Evolutionary conservation across 1,140 invertebrate genomes (phyloP), one percentile per base, ranked within the genome.

Genomic region (Oedothorax gibbosus): DNA sequence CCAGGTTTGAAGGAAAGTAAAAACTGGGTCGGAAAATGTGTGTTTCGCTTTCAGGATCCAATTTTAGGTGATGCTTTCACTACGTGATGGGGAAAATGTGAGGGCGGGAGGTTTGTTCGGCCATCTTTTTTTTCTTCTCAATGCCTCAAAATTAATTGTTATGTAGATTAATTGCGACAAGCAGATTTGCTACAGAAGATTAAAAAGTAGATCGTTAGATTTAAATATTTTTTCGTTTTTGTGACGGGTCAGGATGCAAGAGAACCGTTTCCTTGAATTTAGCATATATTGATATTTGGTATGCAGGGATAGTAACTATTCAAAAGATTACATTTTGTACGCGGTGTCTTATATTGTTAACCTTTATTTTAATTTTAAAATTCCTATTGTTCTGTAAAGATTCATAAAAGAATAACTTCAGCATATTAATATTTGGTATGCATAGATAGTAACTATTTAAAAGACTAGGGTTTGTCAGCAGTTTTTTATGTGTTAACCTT

Each of bases 1-100:
- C 7, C 8, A 56, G 12, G 72, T 77, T 35, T 10, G 65, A 62
- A 81, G 78, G 78, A 81, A 81, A 81, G 78, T 81, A 81, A 81
- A 81, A 81, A 81, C 60, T 60, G 53, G 78, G 78, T 81, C 14
- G 21, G 18, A 14, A 49, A n/a, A n/a, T 20, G 10, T 60, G 12
- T 12, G 12, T 10, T 35, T 56, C 15, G 54, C 50, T 57, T 81
- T 49, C 12, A 7, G 68, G 51, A 20, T 71, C 7, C 18, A 51
- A 56, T 68, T 79, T 15, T 2, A 11, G 69, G 20, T 50, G 64
- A 66, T 68, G 66, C 77, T 21, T 18, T 18, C 2, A 53, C 21
- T 79, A 79, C 35, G 76, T 79, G 76, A 79, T n/a, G 20, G 20
- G 77, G 60, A 75, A 75, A 57, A 60, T 57, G 50, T 15, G 56